phyloP scores from a whole-genome alignment of 2,113 vertebrate genomes.

The Rhinolophus ferrumequinum region DNA sequence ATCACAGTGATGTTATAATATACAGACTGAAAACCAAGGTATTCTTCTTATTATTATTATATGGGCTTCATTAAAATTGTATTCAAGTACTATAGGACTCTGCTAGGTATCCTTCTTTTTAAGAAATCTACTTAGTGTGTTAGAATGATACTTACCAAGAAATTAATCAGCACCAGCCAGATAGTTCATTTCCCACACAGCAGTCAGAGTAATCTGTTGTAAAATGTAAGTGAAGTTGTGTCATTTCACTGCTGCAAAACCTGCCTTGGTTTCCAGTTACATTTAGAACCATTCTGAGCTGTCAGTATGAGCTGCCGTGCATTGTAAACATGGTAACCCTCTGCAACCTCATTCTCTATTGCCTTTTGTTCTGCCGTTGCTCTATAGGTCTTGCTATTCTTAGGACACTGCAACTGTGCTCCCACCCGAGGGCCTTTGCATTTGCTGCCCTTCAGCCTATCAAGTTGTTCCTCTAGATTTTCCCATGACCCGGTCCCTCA shows the following conservation, averaged over 20 bases:
- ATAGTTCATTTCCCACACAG: neutral
- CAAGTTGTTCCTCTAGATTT: neutral
- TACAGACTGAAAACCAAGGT: neutral
- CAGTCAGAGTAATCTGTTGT: neutral
- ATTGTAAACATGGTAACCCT: neutral
- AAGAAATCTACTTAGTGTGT: neutral
- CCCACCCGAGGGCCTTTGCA: neutral
- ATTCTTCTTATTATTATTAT: neutral
- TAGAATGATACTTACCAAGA: neutral
- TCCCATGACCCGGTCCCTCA: neutral
- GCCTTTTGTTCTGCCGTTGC: neutral
- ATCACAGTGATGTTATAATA: neutral
- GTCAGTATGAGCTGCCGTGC: neutral
- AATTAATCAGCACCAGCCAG: neutral
- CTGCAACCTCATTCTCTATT: neutral
- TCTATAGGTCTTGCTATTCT: neutral
- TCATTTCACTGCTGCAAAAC: neutral
- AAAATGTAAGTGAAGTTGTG: neutral
- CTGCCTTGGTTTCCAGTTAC: neutral
- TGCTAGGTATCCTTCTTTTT: neutral
- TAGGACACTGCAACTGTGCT: neutral
- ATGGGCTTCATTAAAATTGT: neutral
- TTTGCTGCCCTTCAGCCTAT: neutral
- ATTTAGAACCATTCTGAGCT: neutral
- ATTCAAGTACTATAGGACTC: neutral